A percentile compares a stretch with the other conserved stretches of the same genome.
These are phyloP conservation scores for Napeogenes inachia DNA, from an alignment of 2,888 invertebrate species.

Conservation along the genomic window DNA sequence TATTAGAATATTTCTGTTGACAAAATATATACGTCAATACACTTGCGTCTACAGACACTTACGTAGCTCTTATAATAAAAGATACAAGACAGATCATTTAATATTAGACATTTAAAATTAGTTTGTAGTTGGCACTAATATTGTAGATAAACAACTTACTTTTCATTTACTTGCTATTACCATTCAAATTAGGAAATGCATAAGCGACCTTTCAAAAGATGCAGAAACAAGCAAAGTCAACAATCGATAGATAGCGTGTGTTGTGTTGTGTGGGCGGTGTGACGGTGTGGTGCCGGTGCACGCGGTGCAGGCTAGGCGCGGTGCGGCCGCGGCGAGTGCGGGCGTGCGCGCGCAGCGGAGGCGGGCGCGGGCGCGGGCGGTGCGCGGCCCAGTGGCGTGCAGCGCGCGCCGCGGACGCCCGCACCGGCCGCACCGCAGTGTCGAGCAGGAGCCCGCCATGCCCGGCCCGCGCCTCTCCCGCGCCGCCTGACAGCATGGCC, in stretches of 20 bases:
- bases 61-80: too few relatives aligned
- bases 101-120: too few relatives aligned
- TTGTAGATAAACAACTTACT: too few relatives aligned
- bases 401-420: conserved; percentile 76
- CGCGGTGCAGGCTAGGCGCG: conserved; percentile 50
- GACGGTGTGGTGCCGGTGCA: conserved; percentile 47
- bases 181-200: conserved; percentile 23
- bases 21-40: too few relatives aligned
- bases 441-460: conserved; percentile 76
- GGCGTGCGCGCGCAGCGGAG: conserved; percentile 57
- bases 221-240: conserved; percentile 41
- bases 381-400: conserved; percentile 74
- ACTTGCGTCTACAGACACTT: too few relatives aligned
- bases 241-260: conserved; percentile 49
- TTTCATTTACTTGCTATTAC: background rate
- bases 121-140: too few relatives aligned
- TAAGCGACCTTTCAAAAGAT: conserved; percentile 38
- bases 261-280: conserved; percentile 48
- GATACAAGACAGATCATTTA: too few relatives aligned
- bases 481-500: conserved; percentile 78
- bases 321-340: conserved; percentile 40
- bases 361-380: conserved; percentile 53
- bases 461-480: conserved; percentile 75
- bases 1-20: too few relatives aligned
- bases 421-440: conserved; percentile 76